Evolutionary conservation across 2,113 vertebrate genomes (phyloP).

Genomic region (Andinoacara biseriatus): DNA sequence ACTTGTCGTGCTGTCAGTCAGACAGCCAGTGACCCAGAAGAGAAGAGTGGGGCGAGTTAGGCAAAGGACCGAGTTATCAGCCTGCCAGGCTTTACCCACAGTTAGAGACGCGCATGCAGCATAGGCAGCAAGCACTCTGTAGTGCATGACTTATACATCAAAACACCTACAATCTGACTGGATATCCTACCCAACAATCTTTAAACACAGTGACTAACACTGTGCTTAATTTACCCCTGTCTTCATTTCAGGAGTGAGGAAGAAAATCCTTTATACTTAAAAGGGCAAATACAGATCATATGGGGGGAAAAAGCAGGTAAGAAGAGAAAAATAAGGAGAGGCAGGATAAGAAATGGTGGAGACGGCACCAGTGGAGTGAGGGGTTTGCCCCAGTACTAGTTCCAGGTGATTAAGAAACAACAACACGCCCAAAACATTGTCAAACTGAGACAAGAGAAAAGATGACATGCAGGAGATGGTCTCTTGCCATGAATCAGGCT

Average conservation of each 20-base stretch:
- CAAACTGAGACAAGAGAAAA: slow-evolving; percentile 59
- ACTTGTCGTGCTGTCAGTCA: slow-evolving; percentile 45
- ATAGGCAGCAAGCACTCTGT: background rate
- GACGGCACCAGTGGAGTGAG: slow-evolving; percentile 17
- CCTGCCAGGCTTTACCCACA: slow-evolving; percentile 10
- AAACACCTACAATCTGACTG: slow-evolving; percentile 24
- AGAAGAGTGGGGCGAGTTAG: slow-evolving; percentile 26
- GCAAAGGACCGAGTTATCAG: slow-evolving; percentile 31
- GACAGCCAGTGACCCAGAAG: slow-evolving; percentile 57
- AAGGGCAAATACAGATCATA: background rate
- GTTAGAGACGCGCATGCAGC: slow-evolving; percentile 8
- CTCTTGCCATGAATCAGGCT: slow-evolving; percentile 66
- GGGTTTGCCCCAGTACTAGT: slow-evolving; percentile 40
- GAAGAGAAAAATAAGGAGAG: background rate
- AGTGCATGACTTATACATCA: slow-evolving; percentile 4
- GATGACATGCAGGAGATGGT: slow-evolving; percentile 58
- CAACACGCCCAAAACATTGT: slow-evolving; percentile 39
- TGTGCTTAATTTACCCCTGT: slow-evolving; percentile 15
- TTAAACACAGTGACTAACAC: slow-evolving; percentile 41
- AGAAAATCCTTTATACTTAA: slow-evolving; percentile 12
- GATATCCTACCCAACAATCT: slow-evolving; percentile 40
- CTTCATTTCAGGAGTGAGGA: slow-evolving; percentile 23
- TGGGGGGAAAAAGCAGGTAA: background rate
- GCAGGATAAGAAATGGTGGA: background rate
- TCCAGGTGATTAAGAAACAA: slow-evolving; percentile 68